A percentile compares a stretch with the other conserved stretches of the same genome.
phyloP scores from a whole-genome alignment of 2,888 invertebrate genomes.

The Bursaphelenchus okinawaensis region DNA sequence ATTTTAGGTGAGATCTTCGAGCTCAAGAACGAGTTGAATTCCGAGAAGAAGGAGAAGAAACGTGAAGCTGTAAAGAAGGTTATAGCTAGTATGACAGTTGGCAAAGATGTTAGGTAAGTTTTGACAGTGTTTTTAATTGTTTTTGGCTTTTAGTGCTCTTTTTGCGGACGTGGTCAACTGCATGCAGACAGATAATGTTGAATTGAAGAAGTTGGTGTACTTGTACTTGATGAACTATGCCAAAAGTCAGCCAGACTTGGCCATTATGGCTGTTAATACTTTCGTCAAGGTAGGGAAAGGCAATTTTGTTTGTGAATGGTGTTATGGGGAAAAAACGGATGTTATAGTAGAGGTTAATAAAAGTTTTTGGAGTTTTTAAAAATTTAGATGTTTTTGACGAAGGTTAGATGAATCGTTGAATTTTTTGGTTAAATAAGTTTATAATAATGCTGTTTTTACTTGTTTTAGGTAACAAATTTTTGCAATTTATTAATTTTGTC shows the following conservation, averaged over 20 bases:
- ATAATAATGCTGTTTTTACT: too few relatives aligned
- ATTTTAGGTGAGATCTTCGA: constrained; percentile 86
- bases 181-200: constrained; percentile 99
- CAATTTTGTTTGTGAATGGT: too few relatives aligned
- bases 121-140: constrained; percentile 1
- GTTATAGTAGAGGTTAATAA: neutral
- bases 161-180: constrained; percentile 99
- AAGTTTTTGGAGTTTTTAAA: too few relatives aligned
- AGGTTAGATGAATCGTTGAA: too few relatives aligned
- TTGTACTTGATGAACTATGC: constrained; percentile 99
- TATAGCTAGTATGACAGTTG: constrained; percentile 99
- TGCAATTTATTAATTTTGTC: neutral
- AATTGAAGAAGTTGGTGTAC: constrained; percentile 95
- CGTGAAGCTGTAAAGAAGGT: constrained; percentile 99
- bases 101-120: constrained; percentile 79
- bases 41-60: constrained; percentile 98
- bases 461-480: too few relatives aligned
- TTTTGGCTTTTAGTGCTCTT: constrained; percentile 66
- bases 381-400: neutral
- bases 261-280: constrained; percentile 99
- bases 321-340: too few relatives aligned
- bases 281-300: constrained; percentile 80
- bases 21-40: constrained; percentile 93
- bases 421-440: too few relatives aligned
- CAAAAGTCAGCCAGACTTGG: constrained; percentile 98